These are phyloP conservation scores for Cheilosia pagana DNA, from an alignment of 2,888 invertebrate genomes.

Conservation along the genomic window DNA sequence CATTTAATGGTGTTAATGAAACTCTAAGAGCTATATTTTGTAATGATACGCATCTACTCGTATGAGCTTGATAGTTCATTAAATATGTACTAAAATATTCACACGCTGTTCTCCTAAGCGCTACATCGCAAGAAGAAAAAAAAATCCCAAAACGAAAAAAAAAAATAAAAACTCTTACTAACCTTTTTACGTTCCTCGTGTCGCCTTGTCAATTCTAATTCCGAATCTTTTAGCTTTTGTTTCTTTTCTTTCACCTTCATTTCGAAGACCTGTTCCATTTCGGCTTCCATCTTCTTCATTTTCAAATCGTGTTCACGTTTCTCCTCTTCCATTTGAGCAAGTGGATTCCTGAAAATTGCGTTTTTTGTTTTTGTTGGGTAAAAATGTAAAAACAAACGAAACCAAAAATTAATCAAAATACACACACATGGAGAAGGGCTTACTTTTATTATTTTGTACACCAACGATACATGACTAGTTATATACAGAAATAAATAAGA, in stretches of 20 bases:
- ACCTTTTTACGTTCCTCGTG: slow-evolving; percentile 92
- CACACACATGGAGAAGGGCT: slow-evolving; percentile 41
- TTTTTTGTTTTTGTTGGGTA: slow-evolving; percentile 36
- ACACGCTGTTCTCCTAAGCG: neutral
- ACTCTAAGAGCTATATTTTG: slow-evolving; percentile 30
- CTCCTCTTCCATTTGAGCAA: slow-evolving; percentile 99
- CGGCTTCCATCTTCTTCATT: slow-evolving; percentile 99
- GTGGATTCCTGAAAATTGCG: slow-evolving; percentile 90
- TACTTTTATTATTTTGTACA: slow-evolving; percentile 5
- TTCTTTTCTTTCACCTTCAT: slow-evolving; percentile 98
- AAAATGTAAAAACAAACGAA: slow-evolving; percentile 47
- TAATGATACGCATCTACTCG: neutral
- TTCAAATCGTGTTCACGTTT: slow-evolving; percentile 97
- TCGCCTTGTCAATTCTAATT: slow-evolving; percentile 94
- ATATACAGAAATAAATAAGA: slow-evolving; percentile 2
- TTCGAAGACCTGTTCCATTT: slow-evolving; percentile 99
- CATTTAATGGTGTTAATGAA: slow-evolving; percentile 3
- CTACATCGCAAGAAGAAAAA: neutral
- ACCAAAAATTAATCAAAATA: slow-evolving; percentile 14
- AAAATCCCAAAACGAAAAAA: slow-evolving; percentile 61
- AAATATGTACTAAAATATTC: neutral
- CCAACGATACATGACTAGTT: slow-evolving; percentile 1
- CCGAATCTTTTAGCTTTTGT: slow-evolving; percentile 97
- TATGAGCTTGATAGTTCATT: neutral
- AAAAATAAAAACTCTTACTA: slow-evolving; percentile 78